A percentile compares a stretch with the other conserved stretches of the same genome.
Evolutionary conservation across 2,113 vertebrate species (phyloP).

Genomic region (Poeciliopsis prolifica): DNA sequence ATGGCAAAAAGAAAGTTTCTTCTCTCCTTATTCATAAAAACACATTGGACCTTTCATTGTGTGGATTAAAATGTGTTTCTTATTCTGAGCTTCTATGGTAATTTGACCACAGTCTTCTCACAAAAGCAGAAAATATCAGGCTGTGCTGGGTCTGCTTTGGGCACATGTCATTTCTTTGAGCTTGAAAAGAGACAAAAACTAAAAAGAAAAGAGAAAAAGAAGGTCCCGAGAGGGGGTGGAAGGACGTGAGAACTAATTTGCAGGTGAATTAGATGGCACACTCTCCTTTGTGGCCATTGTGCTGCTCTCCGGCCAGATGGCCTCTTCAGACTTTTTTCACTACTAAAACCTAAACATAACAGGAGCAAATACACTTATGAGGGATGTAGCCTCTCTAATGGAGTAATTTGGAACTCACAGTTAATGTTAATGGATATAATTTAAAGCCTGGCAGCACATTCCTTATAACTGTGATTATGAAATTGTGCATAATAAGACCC

Average conservation of each 20-base stretch:
- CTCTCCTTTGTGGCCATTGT: constrained; percentile 90
- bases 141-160: constrained; percentile 4
- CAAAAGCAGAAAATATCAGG: constrained; percentile 15
- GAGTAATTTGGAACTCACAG: constrained; percentile 52
- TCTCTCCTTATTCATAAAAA: background rate
- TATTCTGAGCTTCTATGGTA: background rate
- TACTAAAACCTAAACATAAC: constrained; percentile 24
- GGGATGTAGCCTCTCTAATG: constrained; percentile 43
- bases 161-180: constrained; percentile 49
- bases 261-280: constrained; percentile 95
- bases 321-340: constrained; percentile 79
- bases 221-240: constrained; percentile 36
- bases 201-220: background rate
- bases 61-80: constrained; percentile 10
- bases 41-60: background rate
- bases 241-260: constrained; percentile 87
- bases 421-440: constrained; percentile 50
- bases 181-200: constrained; percentile 39
- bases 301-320: constrained; percentile 90
- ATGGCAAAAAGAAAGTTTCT: background rate
- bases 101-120: background rate
- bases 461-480: constrained; percentile 32
- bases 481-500: constrained; percentile 41
- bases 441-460: constrained; percentile 46
- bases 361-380: constrained; percentile 24